Conservation (phyloP, 2,113 vertebrate species). For the Marmota flaviventris region DNA sequence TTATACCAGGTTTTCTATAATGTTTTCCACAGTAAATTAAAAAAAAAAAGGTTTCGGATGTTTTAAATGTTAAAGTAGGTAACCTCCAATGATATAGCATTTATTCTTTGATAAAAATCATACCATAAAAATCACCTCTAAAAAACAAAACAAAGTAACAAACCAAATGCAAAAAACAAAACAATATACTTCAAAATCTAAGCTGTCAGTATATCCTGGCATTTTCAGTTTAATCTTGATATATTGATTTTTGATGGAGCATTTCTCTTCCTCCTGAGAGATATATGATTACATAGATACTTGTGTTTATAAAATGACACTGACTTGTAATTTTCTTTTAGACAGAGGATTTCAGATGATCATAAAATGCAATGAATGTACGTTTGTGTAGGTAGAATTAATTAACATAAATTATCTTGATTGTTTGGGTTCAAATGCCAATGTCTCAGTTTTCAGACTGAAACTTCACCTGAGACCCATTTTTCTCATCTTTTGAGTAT, state of each 20-base stretch:
- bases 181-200: neutral
- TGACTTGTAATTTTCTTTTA: slow-evolving; percentile 11
- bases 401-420: neutral
- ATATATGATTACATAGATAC: neutral
- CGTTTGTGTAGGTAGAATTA: neutral
- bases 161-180: neutral
- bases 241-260: neutral
- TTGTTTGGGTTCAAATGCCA: neutral
- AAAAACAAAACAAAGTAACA: neutral
- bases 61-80: neutral
- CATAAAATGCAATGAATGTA: neutral
- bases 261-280: neutral
- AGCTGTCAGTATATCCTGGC: neutral
- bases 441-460: neutral
- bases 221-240: neutral
- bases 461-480: neutral
- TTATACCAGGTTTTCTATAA: neutral
- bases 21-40: neutral
- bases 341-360: neutral
- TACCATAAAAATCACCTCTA: neutral
- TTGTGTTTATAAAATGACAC: neutral
- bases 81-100: neutral
- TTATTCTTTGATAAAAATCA: neutral
- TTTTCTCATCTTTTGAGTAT: neutral
- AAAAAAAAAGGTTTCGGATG: neutral